Percentiles rank a stretch among this genome's conserved stretches.
These are phyloP conservation scores for Phylloscopus collybita DNA, from an alignment of 2,797 vertebrate genomes.

Conservation along the genomic window DNA sequence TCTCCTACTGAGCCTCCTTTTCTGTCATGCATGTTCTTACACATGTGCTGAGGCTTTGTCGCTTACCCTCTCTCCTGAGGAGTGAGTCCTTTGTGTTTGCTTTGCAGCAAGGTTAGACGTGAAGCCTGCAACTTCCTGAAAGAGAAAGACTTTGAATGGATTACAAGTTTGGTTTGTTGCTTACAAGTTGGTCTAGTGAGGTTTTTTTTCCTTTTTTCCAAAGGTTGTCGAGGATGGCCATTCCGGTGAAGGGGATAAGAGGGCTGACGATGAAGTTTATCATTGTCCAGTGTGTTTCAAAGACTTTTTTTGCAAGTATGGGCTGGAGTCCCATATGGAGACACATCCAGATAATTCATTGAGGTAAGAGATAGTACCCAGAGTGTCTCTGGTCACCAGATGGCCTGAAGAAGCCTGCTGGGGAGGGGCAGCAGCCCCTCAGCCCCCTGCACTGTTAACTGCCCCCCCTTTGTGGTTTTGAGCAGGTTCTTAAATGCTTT, in stretches of 20 bases:
- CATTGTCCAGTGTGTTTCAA: conserved; percentile 93
- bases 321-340: conserved; percentile 93
- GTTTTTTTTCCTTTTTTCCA: background rate
- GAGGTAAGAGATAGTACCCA: conserved; percentile 79
- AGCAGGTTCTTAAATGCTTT: background rate
- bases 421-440: background rate
- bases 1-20: background rate
- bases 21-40: background rate
- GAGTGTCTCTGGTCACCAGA: background rate
- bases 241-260: conserved; percentile 73
- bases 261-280: conserved; percentile 83
- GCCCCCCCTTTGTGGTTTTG: background rate
- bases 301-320: conserved; percentile 89
- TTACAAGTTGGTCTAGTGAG: background rate
- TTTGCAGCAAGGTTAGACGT: background rate
- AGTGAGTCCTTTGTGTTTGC: background rate
- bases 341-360: conserved; percentile 90
- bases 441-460: background rate
- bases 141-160: background rate
- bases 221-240: conserved; percentile 85
- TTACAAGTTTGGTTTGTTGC: background rate
- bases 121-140: background rate
- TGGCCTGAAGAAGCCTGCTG: background rate
- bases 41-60: background rate
- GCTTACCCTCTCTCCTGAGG: background rate